These are phyloP conservation scores for Coregonus clupeaformis DNA, from an alignment of 2,113 vertebrate species.

Conservation along the genomic window DNA sequence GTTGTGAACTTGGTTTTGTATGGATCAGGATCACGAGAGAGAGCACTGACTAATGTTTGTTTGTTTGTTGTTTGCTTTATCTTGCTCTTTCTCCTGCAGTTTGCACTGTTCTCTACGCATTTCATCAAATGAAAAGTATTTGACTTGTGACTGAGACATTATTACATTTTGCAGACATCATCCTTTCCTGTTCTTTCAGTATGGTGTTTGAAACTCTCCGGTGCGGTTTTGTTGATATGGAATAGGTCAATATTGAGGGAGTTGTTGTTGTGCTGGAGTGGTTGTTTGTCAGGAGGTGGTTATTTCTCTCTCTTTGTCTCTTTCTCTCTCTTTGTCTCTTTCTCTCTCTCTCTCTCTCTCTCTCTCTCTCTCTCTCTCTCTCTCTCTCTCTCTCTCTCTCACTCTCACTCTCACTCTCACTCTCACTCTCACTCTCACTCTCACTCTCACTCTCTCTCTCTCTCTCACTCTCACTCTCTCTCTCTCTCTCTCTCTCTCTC, in stretches of 20 bases:
- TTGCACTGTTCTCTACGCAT: neutral
- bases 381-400: neutral
- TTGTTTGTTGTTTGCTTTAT: too few species aligned
- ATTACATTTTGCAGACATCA: too few species aligned
- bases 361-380: conserved; percentile 2
- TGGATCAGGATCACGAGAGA: neutral
- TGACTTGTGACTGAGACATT: too few species aligned
- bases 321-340: too few species aligned
- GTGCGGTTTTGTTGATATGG: neutral
- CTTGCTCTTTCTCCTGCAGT: neutral
- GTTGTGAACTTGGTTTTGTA: too few species aligned
- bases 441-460: neutral
- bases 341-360: neutral
- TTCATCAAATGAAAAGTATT: too few species aligned
- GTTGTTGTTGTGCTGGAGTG: neutral
- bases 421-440: too few species aligned
- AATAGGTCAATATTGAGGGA: neutral
- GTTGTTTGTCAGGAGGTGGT: neutral
- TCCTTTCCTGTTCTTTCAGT: too few species aligned
- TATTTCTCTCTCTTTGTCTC: neutral
- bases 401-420: too few species aligned
- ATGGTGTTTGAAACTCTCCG: too few species aligned
- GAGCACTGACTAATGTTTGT: neutral
- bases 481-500: neutral
- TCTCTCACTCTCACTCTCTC: neutral